These are phyloP conservation scores for Cosmopolites sordidus DNA, from an alignment of 2,888 invertebrate genomes.

Conservation along the genomic window DNA sequence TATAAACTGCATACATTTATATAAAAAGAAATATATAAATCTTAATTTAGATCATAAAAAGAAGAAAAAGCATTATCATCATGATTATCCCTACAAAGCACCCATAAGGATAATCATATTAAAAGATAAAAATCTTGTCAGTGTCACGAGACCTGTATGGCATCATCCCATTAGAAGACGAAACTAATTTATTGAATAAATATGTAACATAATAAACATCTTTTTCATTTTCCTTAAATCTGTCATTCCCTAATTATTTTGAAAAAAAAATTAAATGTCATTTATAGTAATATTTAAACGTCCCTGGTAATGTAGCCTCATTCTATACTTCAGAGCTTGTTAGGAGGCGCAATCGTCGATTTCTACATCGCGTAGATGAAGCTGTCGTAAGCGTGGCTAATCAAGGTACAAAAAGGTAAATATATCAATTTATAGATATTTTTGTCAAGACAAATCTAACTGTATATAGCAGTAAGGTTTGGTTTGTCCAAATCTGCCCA, in stretches of 20 bases:
- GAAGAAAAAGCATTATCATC: slow-evolving; percentile 18
- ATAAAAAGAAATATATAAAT: neutral
- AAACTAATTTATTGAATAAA: neutral
- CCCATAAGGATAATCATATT: slow-evolving; percentile 31
- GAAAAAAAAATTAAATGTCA: no score
- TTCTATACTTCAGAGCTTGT: no score
- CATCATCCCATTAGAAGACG: slow-evolving; percentile 8
- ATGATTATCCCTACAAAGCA: slow-evolving; percentile 24
- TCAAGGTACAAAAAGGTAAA: slow-evolving; percentile 79
- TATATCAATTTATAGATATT: neutral
- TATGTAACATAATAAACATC: no score
- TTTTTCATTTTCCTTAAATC: no score
- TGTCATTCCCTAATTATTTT: no score
- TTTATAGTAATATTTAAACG: no score
- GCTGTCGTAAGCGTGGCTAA: slow-evolving; percentile 76
- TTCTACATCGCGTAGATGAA: slow-evolving; percentile 48
- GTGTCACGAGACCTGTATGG: slow-evolving; percentile 3
- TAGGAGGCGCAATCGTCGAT: slow-evolving; percentile 19
- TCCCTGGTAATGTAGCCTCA: no score
- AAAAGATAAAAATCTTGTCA: slow-evolving; percentile 18
- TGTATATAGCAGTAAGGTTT: no score
- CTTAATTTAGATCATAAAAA: slow-evolving; percentile 21
- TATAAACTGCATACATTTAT: neutral
- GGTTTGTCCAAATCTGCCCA: no score
- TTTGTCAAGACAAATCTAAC: no score